Evolutionary conservation across 2,888 invertebrate species (phyloP), one percentile per base, ranked within the genome.

Genomic region (Ormyrus nitidulus): DNA sequence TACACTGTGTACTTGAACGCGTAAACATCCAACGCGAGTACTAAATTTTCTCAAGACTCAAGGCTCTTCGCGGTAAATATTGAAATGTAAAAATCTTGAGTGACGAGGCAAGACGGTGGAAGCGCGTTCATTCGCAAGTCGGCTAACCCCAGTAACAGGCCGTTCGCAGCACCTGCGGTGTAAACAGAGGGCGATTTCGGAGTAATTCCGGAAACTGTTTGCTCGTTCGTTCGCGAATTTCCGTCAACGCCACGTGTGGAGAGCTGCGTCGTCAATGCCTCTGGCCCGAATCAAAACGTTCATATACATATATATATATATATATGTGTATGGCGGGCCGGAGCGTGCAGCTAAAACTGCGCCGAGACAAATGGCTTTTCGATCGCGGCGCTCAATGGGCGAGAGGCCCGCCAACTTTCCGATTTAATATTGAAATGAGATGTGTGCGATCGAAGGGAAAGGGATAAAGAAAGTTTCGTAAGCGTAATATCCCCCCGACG

Each of bases 331-430:
- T 2, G 19, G 19, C 51, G 49, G 49, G 59, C 34, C 34, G 5
- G 13, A 9, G 19, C 13, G 8, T 11, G 59, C 19, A 19, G 13
- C 46, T 19, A 51, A 54, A 19, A 58, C 34, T 34, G 34, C 34
- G 49, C 54, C 58, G n/a, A 54, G 69, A 76, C 76, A 61, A 76
- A 76, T 76, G 61, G 61, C 53, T 76, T 76, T 69, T 76, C 53
- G 61, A 76, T 76, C 62, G 69, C 19, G 10, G n/a, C 51, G 6
- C 19, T 34, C 34, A 34, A 34, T 19, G 65, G 7, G n/a, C 44
- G 69, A 13, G 51, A 69, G 10, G 48, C 46, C 46, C 4, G 34
- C 34, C 34, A 34, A 4, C 13, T 54, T 44, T 54, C 54, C 48
- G 19, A 34, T 68, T 68, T 44, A 34, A 68, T 68, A 68, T 34